phyloP scores from a whole-genome alignment of 2,888 invertebrate species.

The Drosophila colorata region DNA sequence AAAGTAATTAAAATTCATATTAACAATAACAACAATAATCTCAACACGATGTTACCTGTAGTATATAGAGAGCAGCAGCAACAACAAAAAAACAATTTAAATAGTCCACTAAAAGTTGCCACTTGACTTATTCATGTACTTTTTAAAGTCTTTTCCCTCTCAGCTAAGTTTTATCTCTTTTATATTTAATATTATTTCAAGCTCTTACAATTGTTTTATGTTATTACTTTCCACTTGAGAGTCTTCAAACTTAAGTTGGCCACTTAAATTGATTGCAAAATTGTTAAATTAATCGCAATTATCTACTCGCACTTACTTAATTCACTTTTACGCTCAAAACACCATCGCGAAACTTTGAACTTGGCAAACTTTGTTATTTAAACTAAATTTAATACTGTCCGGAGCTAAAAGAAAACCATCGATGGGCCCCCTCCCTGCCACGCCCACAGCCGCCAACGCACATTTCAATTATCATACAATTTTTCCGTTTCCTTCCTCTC shows the following conservation, averaged over 20 bases:
- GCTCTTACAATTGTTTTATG: not conserved
- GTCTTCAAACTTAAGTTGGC: conserved; percentile 5
- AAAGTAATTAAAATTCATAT: no score
- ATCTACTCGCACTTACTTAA: conserved; percentile 34
- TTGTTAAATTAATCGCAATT: conserved; percentile 38
- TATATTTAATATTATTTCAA: not conserved
- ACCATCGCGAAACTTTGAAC: conserved; percentile 34
- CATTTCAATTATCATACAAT: conserved; percentile 40
- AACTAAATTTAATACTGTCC: conserved; percentile 15
- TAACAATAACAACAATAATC: no score
- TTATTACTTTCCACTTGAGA: not conserved
- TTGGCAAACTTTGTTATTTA: conserved; percentile 35
- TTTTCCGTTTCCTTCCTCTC: not conserved
- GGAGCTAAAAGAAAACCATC: conserved; percentile 4
- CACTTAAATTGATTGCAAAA: conserved; percentile 48
- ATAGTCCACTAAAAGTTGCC: not conserved
- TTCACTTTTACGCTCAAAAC: conserved; percentile 29
- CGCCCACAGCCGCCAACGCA: conserved; percentile 1
- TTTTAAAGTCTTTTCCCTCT: not conserved
- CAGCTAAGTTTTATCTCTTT: not conserved
- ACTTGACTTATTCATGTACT: not conserved
- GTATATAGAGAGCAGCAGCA: not conserved
- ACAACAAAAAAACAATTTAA: not conserved
- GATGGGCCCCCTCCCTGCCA: conserved; percentile 15
- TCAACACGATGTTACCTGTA: no score